Percentiles rank a stretch among this genome's conserved stretches.
These are phyloP conservation scores for Myotis brandtii DNA, from an alignment of 2,113 vertebrate genomes.

Conservation along the genomic window DNA sequence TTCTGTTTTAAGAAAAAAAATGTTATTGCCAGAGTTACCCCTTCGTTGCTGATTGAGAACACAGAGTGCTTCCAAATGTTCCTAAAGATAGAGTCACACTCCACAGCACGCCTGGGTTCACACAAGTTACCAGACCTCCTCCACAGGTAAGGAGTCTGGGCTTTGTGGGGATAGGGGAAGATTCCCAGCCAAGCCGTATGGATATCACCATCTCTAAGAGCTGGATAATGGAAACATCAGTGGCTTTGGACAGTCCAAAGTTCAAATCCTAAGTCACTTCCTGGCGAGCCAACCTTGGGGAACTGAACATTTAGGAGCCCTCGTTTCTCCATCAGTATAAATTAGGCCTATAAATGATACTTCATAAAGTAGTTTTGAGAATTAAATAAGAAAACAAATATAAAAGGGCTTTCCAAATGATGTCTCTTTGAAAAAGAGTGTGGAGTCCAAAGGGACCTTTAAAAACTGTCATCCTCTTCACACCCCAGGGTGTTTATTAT, in stretches of 20 bases:
- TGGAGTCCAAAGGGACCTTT: not conserved
- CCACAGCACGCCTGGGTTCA: not conserved
- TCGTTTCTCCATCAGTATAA: conserved; percentile 1
- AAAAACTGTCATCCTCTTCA: not conserved
- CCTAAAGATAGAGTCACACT: conserved; percentile 13
- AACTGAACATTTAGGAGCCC: not conserved
- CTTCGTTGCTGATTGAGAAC: conserved; percentile 18
- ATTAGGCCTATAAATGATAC: conserved; percentile 14
- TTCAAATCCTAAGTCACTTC: conserved; percentile 30
- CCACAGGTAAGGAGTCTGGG: not conserved
- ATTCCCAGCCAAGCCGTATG: not conserved
- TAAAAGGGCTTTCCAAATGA: not conserved
- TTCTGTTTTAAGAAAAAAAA: conserved; percentile 1
- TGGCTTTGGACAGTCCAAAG: not conserved
- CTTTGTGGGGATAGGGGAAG: not conserved
- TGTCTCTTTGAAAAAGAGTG: not conserved
- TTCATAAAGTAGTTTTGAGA: not conserved
- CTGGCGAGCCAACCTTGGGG: not conserved
- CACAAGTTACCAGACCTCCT: not conserved
- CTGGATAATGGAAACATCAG: not conserved
- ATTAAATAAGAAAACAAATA: conserved; percentile 25
- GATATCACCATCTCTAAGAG: not conserved
- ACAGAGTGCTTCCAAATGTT: conserved; percentile 31
- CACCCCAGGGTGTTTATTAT: not conserved
- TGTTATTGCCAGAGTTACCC: not conserved